Evolutionary conservation across 2,888 invertebrate genomes (phyloP).

Genomic region (Liopterus haemorrhoidalis): DNA sequence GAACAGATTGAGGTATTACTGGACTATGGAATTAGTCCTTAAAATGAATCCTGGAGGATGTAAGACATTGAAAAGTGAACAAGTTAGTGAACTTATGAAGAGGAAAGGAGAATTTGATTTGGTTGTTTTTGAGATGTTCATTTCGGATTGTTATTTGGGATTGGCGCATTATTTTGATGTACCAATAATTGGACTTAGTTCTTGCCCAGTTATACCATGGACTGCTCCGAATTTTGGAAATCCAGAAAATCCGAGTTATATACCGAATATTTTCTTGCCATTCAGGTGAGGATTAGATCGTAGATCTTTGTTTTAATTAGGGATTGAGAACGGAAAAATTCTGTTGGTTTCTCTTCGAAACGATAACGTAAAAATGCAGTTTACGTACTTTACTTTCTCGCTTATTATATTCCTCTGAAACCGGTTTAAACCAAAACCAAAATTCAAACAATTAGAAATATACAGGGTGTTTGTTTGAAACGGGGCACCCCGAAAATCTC

Average conservation of each 20-base stretch:
- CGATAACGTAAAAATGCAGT: no score
- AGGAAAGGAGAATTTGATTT: slow-evolving; percentile 57
- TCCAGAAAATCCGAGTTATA: slow-evolving; percentile 46
- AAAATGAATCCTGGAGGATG: slow-evolving; percentile 7
- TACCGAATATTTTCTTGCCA: slow-evolving; percentile 45
- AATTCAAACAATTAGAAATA: no score
- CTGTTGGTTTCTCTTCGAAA: slow-evolving; percentile 30
- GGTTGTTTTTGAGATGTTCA: slow-evolving; percentile 64
- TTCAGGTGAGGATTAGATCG: slow-evolving; percentile 33
- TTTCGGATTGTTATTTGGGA: slow-evolving; percentile 64
- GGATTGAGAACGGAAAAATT: no score
- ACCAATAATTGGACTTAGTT: slow-evolving; percentile 50
- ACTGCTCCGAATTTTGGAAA: slow-evolving; percentile 45
- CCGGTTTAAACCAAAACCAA: no score
- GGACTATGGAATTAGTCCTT: slow-evolving; percentile 2
- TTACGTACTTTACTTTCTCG: no score
- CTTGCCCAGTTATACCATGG: slow-evolving; percentile 48
- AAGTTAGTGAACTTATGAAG: slow-evolving; percentile 41
- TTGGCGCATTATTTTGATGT: slow-evolving; percentile 58
- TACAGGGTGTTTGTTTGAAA: no score
- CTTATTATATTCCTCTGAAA: no score
- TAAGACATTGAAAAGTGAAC: slow-evolving; percentile 10
- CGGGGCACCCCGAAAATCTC: no score
- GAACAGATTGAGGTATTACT: slow-evolving; percentile 8
- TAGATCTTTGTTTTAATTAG: no score